Conservation (phyloP, 30 jellyfish, hydroid and myxozoan species). For the Rhopilema esculentum region DNA sequence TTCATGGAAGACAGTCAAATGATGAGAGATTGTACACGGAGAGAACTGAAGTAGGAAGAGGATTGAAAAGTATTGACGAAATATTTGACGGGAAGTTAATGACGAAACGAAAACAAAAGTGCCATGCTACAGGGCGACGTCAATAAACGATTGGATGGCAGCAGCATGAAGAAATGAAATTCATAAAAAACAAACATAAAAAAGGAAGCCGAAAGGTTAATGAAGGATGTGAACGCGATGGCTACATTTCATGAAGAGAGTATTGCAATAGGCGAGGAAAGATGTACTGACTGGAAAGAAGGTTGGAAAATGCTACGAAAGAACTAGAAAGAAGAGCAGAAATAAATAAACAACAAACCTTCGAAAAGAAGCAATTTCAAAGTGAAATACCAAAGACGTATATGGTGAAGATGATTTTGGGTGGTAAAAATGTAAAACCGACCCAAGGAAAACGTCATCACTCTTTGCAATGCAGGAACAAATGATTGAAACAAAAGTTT, state of each 20-base stretch:
- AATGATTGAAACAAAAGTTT: constrained; percentile 30
- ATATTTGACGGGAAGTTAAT: constrained; percentile 3
- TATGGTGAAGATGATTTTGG: neutral
- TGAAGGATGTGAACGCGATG: neutral
- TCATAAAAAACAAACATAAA: neutral
- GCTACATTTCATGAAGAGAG: neutral
- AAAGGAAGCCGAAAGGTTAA: neutral
- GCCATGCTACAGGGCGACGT: constrained; percentile 9
- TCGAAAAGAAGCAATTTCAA: constrained; percentile 5
- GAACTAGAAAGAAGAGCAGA: constrained; percentile 4
- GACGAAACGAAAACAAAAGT: constrained; percentile 2
- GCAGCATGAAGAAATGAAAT: neutral
- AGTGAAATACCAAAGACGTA: constrained; percentile 30
- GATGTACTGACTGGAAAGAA: too few relatives aligned
- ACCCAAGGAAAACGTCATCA: constrained; percentile 39
- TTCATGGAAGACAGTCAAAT: constrained; percentile 6
- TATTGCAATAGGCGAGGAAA: too few relatives aligned
- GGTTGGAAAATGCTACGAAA: too few relatives aligned
- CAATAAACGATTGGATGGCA: neutral
- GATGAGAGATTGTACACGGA: neutral
- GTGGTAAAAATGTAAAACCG: constrained; percentile 10
- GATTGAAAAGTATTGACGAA: neutral
- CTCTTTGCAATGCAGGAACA: constrained; percentile 23
- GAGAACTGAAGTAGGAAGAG: constrained; percentile 4
- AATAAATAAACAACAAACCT: neutral